Conservation (phyloP, 2,888 invertebrate species). For the Dryocosmus kuriphilus region DNA sequence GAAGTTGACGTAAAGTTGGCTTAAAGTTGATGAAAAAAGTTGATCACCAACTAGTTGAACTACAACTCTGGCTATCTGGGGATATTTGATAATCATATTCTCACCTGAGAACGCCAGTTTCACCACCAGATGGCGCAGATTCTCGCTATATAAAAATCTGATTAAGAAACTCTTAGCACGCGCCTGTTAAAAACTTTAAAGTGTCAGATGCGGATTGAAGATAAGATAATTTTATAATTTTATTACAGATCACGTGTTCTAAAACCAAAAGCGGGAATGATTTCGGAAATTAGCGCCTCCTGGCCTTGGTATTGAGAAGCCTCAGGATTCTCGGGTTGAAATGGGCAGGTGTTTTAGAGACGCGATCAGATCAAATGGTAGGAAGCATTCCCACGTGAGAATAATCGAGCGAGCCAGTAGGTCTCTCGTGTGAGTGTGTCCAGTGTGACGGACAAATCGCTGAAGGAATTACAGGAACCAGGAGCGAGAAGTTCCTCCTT, state of each 20-base stretch:
- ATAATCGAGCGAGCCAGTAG: constrained; percentile 38
- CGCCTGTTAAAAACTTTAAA: background rate
- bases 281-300: constrained; percentile 15
- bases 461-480: constrained; percentile 60
- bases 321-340: background rate
- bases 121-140: background rate
- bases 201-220: background rate
- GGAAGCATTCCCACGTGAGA: constrained; percentile 56
- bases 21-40: too few species aligned
- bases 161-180: constrained; percentile 17
- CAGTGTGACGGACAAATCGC: constrained; percentile 64
- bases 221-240: constrained; percentile 1
- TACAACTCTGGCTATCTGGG: too few species aligned
- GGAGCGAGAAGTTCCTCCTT: constrained; percentile 53
- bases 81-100: too few species aligned
- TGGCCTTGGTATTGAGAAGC: background rate
- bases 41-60: too few species aligned
- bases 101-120: background rate
- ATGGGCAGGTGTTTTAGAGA: constrained; percentile 43
- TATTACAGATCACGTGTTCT: background rate
- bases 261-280: background rate
- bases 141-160: background rate
- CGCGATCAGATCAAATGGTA: constrained; percentile 53
- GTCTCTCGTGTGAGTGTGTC: constrained; percentile 51
- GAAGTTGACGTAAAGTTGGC: too few species aligned